Percentiles rank a stretch among this genome's conserved stretches.
Conservation (phyloP, 2,888 invertebrate genomes). For the Acleris literana region DNA sequence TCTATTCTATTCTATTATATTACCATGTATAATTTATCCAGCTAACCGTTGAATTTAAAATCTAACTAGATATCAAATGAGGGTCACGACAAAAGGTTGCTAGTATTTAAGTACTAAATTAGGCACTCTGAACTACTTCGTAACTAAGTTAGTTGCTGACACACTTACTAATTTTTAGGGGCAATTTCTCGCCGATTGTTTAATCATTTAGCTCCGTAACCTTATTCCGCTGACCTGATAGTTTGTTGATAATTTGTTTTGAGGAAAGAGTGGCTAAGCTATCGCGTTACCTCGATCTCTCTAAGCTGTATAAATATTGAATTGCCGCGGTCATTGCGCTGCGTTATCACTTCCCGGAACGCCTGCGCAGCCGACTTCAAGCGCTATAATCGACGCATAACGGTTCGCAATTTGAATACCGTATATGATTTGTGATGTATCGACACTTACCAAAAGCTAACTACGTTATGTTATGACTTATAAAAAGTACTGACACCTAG, state of each 20-base stretch:
- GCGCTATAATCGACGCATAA: constrained; percentile 22
- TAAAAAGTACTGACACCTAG: too few relatives aligned
- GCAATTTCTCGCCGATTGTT: constrained; percentile 25
- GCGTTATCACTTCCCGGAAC: constrained; percentile 58
- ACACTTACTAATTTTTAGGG: constrained; percentile 19
- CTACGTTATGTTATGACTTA: background rate
- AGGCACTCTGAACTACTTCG: constrained; percentile 13
- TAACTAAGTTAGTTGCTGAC: constrained; percentile 10
- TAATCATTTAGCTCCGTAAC: constrained; percentile 22
- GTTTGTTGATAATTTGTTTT: constrained; percentile 13
- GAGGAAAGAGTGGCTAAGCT: constrained; percentile 39
- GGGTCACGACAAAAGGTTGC: constrained; percentile 14
- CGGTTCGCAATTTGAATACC: constrained; percentile 25
- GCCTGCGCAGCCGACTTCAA: constrained; percentile 17
- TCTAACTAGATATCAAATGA: too few relatives aligned
- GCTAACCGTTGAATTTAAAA: too few relatives aligned
- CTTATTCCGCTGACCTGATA: constrained; percentile 23
- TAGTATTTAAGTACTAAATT: constrained; percentile 8
- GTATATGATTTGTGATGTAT: constrained; percentile 22
- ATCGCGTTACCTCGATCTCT: constrained; percentile 50
- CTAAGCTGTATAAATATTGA: constrained; percentile 64
- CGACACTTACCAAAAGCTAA: constrained; percentile 1
- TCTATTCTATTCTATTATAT: too few relatives aligned
- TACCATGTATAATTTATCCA: too few relatives aligned
- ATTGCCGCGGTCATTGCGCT: constrained; percentile 61